A percentile compares a stretch with the other conserved stretches of the same genome.
These are phyloP conservation scores for Myocastor coypus DNA, from an alignment of 2,113 vertebrate species.

Conservation along the genomic window DNA sequence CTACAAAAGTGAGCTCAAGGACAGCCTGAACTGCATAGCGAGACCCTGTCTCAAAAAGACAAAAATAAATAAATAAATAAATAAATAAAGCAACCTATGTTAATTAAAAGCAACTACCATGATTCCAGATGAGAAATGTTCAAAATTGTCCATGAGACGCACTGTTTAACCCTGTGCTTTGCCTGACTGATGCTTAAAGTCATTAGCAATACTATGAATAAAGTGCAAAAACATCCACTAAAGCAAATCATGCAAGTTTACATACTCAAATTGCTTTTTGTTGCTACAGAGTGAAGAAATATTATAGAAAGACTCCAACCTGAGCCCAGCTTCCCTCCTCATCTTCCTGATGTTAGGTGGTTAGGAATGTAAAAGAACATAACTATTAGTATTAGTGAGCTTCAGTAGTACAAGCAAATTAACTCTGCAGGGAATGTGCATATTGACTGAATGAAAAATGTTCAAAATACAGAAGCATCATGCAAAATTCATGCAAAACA, in stretches of 20 bases:
- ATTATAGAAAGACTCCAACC: conserved; percentile 92
- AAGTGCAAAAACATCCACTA: neutral
- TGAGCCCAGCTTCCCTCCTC: conserved; percentile 99
- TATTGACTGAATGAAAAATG: neutral
- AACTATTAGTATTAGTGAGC: conserved; percentile 84
- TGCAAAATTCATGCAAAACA: conserved; percentile 73
- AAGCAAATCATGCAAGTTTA: conserved; percentile 58
- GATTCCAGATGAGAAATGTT: neutral
- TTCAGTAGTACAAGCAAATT: conserved; percentile 69
- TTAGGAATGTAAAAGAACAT: conserved; percentile 94
- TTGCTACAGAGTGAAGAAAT: conserved; percentile 76
- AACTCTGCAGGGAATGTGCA: conserved; percentile 61
- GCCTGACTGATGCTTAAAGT: neutral
- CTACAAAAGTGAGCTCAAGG: no score
- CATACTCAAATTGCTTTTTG: conserved; percentile 64
- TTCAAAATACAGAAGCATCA: conserved; percentile 68
- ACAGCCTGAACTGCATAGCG: no score
- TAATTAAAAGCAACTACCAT: neutral
- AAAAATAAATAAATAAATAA: no score
- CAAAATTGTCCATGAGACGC: conserved; percentile 72
- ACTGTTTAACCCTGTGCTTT: neutral
- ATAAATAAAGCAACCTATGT: fast-evolving
- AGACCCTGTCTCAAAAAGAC: no score
- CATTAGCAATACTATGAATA: neutral
- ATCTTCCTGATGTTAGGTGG: conserved; percentile 97